A percentile compares a stretch with the other conserved stretches of the same genome.
Conservation (phyloP, 2,888 invertebrate genomes). For the Meliscaeva auricollis region DNA sequence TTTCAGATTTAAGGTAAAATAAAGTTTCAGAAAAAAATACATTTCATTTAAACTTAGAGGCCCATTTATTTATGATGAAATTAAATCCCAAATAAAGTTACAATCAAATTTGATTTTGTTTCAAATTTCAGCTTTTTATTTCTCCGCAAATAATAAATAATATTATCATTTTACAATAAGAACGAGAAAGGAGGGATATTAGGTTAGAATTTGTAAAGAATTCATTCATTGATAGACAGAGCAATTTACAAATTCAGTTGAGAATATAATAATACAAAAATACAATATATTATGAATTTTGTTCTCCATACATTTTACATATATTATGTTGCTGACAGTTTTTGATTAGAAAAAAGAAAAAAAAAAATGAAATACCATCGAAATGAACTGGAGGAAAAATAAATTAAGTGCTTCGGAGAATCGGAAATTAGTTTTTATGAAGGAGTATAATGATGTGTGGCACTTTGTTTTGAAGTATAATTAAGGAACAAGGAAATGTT, state of each 20-base stretch:
- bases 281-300: neutral
- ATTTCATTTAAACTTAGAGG: no score
- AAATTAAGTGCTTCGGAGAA: neutral
- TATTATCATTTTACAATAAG: no score
- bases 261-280: neutral
- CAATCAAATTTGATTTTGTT: no score
- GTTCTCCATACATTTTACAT: no score
- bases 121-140: no score
- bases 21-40: neutral
- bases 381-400: neutral
- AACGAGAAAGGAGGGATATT: no score
- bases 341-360: neutral
- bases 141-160: no score
- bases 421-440: constrained; percentile 10
- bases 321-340: neutral
- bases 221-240: neutral
- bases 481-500: neutral
- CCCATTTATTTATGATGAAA: no score
- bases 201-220: neutral
- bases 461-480: neutral
- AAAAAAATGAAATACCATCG: neutral
- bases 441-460: neutral
- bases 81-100: no score
- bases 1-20: neutral
- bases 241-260: neutral